Evolutionary conservation across 2,888 invertebrate genomes (phyloP).

Genomic region (Synergus japonicus): DNA sequence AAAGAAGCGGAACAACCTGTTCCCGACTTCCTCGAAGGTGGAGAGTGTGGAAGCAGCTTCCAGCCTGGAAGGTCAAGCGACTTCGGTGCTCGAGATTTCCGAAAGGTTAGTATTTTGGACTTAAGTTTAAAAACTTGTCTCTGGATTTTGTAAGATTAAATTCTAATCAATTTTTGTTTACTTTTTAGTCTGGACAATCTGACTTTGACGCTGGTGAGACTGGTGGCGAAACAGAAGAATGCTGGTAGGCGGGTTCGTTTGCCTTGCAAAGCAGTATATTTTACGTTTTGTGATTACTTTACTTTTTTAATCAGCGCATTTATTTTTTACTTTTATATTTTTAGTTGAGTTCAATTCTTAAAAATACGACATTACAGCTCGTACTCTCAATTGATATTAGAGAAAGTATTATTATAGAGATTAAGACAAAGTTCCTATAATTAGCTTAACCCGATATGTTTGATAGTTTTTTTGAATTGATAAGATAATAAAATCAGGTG

Average conservation of each 20-base stretch:
- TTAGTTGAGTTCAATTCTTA: slow-evolving; percentile 45
- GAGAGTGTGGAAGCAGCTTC: slow-evolving; percentile 73
- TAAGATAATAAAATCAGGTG: not conserved
- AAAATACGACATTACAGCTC: no score
- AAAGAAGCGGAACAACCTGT: slow-evolving; percentile 88
- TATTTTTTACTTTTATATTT: slow-evolving; percentile 40
- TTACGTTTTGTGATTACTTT: not conserved
- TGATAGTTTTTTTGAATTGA: not conserved
- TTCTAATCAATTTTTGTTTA: not conserved
- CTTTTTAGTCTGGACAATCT: not conserved
- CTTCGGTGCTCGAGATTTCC: slow-evolving; percentile 87
- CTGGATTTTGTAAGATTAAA: slow-evolving; percentile 14
- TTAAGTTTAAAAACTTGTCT: not conserved
- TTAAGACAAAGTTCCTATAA: not conserved
- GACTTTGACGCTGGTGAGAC: no score
- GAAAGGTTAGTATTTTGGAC: slow-evolving; percentile 79
- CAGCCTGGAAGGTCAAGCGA: slow-evolving; percentile 71
- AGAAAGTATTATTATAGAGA: not conserved
- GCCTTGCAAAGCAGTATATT: not conserved
- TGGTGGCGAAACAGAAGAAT: slow-evolving; percentile 36
- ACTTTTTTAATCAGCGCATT: not conserved
- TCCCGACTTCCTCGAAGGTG: slow-evolving; percentile 82
- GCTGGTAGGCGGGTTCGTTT: slow-evolving; percentile 38
- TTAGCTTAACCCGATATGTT: not conserved
- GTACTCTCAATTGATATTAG: not conserved